Base-by-base conservation (phyloP, 1,140 invertebrate species). In the Eulimnadia texana region DNA sequence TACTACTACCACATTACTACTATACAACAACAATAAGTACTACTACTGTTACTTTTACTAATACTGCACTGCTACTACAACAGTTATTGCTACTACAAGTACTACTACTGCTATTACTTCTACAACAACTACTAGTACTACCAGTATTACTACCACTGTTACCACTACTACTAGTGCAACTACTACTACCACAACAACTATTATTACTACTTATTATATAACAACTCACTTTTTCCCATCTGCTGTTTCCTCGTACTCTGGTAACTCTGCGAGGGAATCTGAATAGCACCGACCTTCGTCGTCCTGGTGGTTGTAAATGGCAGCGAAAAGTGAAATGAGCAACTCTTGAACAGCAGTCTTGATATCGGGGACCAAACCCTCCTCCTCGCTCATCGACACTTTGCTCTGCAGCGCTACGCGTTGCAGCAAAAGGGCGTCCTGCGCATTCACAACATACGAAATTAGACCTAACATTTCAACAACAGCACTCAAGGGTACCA, bases 201-300 rank as follows among this genome's bases (percentile, higher is more conserved):
- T n/a, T n/a, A n/a, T n/a, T n/a, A n/a, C n/a, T n/a, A n/a, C n/a
- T n/a, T n/a, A n/a, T n/a, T n/a, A n/a, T n/a, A 25, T 58, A 9
- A n/a, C 25, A 67, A 63, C 65, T 71, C 74, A 80, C 79, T 83
- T 81, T 73, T 79, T 79, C 16, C 83, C 81, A 68, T 84, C 78
- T 58, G 83, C 65, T 42, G 33, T 42, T 67, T 91, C 86, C 72
- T 93, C 88, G 70, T 89, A 85, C 71, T 95, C 90, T 0, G 88
- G 88, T 27, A 98, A 74, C 70, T 98, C 94, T 0, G 87, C 85
- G 81, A 98, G 86, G 9, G 91, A 93, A 76, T 99, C 94, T 6
- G 89, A 93, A 70, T 91, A 96, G 70, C 93, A 98, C 56, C 93
- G 80, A 51, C 93, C 93, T 73, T 96, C 90, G 70, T 93, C 89